phyloP scores from a whole-genome alignment of 2,113 vertebrate species.

The Zingel zingel region DNA sequence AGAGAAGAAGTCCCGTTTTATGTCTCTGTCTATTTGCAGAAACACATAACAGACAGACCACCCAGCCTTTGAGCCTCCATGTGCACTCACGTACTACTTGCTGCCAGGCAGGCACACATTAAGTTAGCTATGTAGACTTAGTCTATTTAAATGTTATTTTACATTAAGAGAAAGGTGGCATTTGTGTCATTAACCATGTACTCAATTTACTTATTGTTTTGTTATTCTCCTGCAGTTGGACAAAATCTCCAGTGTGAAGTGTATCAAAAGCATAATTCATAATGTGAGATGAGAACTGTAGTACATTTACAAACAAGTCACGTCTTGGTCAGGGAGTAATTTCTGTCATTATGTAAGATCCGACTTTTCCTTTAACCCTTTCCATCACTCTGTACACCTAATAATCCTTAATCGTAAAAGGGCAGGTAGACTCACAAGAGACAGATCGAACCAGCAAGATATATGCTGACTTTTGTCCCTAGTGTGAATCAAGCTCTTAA shows the following conservation, averaged over 20 bases:
- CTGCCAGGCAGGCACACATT: neutral
- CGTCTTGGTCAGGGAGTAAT: neutral
- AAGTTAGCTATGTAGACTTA: neutral
- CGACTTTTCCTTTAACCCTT: neutral
- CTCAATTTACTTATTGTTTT: conserved; percentile 17
- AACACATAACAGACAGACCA: conserved; percentile 59
- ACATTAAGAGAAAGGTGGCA: neutral
- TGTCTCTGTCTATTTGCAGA: conserved; percentile 30
- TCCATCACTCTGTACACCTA: neutral
- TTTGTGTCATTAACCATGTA: neutral
- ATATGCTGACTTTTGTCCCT: neutral
- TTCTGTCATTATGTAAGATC: neutral
- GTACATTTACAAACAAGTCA: neutral
- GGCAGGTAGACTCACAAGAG: too few species aligned
- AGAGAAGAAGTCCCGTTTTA: conserved; percentile 47
- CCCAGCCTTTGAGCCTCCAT: conserved; percentile 42
- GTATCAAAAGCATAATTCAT: conserved; percentile 7
- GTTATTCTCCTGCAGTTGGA: neutral
- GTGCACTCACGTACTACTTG: neutral
- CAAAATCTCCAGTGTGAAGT: neutral
- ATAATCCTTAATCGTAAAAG: neutral
- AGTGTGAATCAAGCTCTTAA: neutral
- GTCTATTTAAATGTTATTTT: neutral
- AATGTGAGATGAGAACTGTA: neutral
- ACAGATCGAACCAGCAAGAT: too few species aligned